phyloP scores from a whole-genome alignment of 2,113 vertebrate species.

The Ammodytes marinus region DNA sequence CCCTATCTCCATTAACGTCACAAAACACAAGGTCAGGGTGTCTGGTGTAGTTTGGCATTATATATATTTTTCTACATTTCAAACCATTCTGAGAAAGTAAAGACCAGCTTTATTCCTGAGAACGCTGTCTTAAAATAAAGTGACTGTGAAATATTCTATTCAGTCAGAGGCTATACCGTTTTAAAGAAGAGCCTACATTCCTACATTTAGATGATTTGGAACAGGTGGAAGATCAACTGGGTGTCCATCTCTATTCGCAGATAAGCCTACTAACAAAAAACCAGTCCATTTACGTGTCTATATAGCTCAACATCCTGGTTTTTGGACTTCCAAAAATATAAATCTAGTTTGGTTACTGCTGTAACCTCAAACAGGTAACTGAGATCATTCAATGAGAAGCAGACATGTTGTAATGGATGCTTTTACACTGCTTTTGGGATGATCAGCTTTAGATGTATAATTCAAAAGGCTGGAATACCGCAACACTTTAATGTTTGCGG shows the following conservation, averaged over 20 bases:
- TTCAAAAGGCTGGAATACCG: neutral
- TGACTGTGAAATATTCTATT: slow-evolving; percentile 36
- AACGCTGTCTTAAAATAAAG: slow-evolving; percentile 55
- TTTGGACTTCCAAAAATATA: neutral
- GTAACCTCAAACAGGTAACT: neutral
- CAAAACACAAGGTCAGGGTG: slow-evolving; percentile 39
- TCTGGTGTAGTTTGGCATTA: slow-evolving; percentile 71
- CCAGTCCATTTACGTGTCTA: neutral
- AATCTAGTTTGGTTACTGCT: neutral
- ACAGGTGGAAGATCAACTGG: slow-evolving; percentile 14
- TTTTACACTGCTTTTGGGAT: neutral
- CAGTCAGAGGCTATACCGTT: neutral
- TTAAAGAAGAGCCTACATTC: neutral
- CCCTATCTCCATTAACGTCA: neutral
- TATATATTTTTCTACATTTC: slow-evolving; percentile 38
- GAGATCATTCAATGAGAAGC: neutral
- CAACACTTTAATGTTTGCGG: neutral
- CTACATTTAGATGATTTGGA: neutral
- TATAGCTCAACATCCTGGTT: slow-evolving; percentile 25
- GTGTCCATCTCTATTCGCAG: neutral
- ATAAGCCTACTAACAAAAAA: neutral
- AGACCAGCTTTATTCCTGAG: slow-evolving; percentile 63
- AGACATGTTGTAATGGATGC: neutral
- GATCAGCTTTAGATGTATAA: neutral
- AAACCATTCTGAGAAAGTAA: slow-evolving; percentile 34